A percentile compares a stretch with the other conserved stretches of the same genome.
phyloP scores from a whole-genome alignment of 2,113 vertebrate species.

The Strigops habroptila region DNA sequence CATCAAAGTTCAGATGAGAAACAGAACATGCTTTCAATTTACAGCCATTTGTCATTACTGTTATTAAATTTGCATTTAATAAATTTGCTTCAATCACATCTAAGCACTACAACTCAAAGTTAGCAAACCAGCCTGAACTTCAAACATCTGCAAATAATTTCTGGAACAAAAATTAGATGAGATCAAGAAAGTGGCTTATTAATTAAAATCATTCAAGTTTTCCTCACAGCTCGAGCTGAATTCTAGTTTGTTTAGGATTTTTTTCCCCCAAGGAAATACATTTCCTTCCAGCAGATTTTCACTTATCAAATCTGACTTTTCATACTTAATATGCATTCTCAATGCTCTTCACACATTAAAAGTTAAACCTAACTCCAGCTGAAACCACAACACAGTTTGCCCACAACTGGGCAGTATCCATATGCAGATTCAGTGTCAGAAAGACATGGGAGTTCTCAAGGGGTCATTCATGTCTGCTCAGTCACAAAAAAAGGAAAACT shows the following conservation, averaged over 20 bases:
- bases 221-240: neutral
- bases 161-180: neutral
- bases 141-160: slow-evolving; percentile 2
- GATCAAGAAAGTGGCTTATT: neutral
- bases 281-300: neutral
- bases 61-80: neutral
- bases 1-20: neutral
- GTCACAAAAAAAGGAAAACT: neutral
- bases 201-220: neutral
- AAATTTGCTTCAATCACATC: neutral
- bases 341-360: neutral
- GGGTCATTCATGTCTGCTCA: neutral
- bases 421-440: neutral
- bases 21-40: neutral
- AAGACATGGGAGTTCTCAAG: neutral
- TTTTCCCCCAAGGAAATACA: neutral
- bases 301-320: neutral
- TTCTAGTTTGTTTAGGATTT: neutral
- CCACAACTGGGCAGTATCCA: neutral
- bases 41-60: neutral
- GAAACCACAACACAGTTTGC: neutral
- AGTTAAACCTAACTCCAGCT: neutral
- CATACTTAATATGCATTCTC: neutral
- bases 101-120: neutral
- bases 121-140: neutral